Percentiles rank a stretch among this genome's conserved stretches.
phyloP scores from a whole-genome alignment of 1,140 invertebrate genomes.

The Odontomachus brunneus region DNA sequence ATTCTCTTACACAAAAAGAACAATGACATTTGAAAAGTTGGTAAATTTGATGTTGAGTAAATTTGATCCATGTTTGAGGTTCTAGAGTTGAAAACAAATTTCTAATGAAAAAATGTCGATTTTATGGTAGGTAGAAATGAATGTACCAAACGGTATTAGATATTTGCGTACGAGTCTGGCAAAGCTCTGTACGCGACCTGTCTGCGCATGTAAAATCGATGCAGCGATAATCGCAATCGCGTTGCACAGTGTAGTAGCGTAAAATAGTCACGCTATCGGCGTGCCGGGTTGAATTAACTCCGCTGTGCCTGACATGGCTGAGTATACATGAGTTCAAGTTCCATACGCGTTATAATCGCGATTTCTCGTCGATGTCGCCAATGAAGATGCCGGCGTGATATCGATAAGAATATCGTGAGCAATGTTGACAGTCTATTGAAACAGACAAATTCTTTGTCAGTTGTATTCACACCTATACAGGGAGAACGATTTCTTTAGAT shows the following conservation, averaged over 20 bases:
- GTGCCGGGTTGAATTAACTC: conserved; percentile 35
- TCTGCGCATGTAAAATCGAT: conserved; percentile 40
- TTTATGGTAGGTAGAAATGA: conserved; percentile 12
- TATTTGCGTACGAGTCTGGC: not conserved
- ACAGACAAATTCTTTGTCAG: too few species aligned
- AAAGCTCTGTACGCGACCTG: not conserved
- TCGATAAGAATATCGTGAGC: not conserved
- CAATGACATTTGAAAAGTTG: too few species aligned
- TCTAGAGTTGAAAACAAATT: not conserved
- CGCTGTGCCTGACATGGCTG: conserved; percentile 23
- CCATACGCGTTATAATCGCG: conserved; percentile 3
- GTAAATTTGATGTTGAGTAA: too few species aligned
- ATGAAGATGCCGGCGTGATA: conserved; percentile 14
- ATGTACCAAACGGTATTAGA: conserved; percentile 18
- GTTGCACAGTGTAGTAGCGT: conserved; percentile 18
- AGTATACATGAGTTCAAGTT: conserved; percentile 8
- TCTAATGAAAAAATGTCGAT: not conserved
- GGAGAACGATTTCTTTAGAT: too few species aligned
- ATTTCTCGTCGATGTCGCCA: conserved; percentile 35
- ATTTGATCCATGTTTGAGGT: too few species aligned
- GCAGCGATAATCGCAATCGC: conserved; percentile 34
- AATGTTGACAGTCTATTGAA: not conserved
- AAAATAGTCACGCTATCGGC: conserved; percentile 48
- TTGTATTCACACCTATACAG: too few species aligned
- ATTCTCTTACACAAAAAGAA: too few species aligned